Conservation (phyloP, 2,888 invertebrate genomes). For the Gymnoscelis rufifasciata region DNA sequence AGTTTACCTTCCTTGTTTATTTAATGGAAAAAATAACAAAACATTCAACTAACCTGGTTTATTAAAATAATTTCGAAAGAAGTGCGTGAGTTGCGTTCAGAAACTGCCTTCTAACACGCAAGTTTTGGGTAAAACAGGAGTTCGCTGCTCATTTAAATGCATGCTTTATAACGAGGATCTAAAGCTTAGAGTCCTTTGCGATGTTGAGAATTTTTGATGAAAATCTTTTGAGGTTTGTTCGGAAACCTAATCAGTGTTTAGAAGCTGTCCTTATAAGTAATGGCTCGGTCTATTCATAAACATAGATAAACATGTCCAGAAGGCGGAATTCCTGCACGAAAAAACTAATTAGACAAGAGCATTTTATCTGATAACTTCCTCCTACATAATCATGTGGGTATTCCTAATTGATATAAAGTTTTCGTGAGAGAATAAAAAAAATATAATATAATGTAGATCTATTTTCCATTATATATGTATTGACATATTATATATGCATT, state of each 20-base stretch:
- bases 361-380: constrained; percentile 33
- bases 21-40: constrained; percentile 52
- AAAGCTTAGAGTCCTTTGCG: constrained; percentile 18
- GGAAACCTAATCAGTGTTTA: constrained; percentile 64
- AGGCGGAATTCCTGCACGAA: constrained; percentile 37
- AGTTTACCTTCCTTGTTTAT: constrained; percentile 37
- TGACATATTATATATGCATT: no score
- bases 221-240: constrained; percentile 31
- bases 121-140: constrained; percentile 41
- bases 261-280: constrained; percentile 62
- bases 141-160: constrained; percentile 31
- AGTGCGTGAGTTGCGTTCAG: constrained; percentile 67
- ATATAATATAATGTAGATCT: no score
- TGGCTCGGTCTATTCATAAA: constrained; percentile 53
- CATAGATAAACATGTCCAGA: constrained; percentile 54
- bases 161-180: constrained; percentile 28
- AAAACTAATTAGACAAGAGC: constrained; percentile 48
- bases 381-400: constrained; percentile 15
- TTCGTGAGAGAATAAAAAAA: no score
- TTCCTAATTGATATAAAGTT: not conserved
- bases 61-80: constrained; percentile 72
- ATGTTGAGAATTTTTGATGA: constrained; percentile 20
- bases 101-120: constrained; percentile 65
- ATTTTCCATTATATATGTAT: no score
- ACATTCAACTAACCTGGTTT: constrained; percentile 69